Evolutionary conservation across 2,888 invertebrate genomes (phyloP).

Genomic region (Pristionchus entomophagus): DNA sequence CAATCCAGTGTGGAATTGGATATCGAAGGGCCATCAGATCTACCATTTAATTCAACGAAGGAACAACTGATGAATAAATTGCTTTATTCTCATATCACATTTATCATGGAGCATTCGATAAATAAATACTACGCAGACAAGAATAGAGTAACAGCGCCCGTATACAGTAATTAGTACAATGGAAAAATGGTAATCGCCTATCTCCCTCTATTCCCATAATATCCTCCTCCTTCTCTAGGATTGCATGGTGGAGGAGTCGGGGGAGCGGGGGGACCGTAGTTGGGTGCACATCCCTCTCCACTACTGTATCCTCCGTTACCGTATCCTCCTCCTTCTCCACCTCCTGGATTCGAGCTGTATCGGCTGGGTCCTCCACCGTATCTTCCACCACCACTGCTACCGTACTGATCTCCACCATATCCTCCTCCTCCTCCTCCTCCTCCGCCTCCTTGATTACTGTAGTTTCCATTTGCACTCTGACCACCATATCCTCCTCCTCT

Average conservation of each 20-base stretch:
- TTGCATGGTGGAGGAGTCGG: constrained; percentile 22
- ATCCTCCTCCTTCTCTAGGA: constrained; percentile 17
- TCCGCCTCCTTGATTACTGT: constrained; percentile 14
- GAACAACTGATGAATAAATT: neutral
- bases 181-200: neutral
- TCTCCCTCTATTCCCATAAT: constrained; percentile 14
- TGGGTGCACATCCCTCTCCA: neutral
- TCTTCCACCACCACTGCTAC: constrained; percentile 40
- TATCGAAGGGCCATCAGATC: constrained; percentile 10
- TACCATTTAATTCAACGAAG: constrained; percentile 15
- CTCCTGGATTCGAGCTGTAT: constrained; percentile 20
- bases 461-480: neutral
- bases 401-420: constrained; percentile 21
- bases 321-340: constrained; percentile 21
- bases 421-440: constrained; percentile 23
- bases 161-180: constrained; percentile 25
- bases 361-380: constrained; percentile 17
- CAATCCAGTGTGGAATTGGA: constrained; percentile 40
- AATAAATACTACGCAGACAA: constrained; percentile 39
- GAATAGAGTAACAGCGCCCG: constrained; percentile 3
- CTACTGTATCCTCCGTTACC: constrained; percentile 20
- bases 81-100: constrained; percentile 15
- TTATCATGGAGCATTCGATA: neutral
- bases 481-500: neutral
- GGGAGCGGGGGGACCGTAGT: constrained; percentile 16